Evolutionary conservation across 2,113 vertebrate species (phyloP).

Genomic region (Phodopus roborovskii): DNA sequence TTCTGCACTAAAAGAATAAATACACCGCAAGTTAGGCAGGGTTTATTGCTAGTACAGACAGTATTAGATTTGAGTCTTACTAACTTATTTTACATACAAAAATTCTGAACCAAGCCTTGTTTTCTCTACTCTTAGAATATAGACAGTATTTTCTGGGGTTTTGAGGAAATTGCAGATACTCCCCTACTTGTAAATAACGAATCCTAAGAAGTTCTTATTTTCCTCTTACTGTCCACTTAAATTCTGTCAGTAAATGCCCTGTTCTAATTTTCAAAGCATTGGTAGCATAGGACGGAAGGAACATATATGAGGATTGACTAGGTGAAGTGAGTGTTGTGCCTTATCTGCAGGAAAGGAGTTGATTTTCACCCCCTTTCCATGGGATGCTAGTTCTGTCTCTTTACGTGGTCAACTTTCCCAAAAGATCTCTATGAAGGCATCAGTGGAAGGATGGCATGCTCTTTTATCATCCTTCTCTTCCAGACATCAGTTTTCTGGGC

Average conservation of each 20-base stretch:
- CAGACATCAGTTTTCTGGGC: neutral
- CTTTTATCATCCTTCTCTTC: neutral
- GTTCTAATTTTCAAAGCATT: neutral
- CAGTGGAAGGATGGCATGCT: neutral
- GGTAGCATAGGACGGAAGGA: neutral
- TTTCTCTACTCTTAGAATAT: conserved; percentile 21
- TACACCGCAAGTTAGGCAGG: conserved; percentile 21
- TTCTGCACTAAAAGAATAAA: neutral
- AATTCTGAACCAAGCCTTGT: conserved; percentile 24
- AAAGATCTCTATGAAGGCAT: neutral
- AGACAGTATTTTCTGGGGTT: conserved; percentile 7
- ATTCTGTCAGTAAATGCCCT: neutral
- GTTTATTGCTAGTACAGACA: conserved; percentile 6
- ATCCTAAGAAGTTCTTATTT: conserved; percentile 27
- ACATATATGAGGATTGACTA: neutral
- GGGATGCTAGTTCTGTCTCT: neutral
- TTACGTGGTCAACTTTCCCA: neutral
- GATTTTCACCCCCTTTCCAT: neutral
- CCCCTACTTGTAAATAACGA: neutral
- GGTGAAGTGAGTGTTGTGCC: neutral
- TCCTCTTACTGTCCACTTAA: neutral
- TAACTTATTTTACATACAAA: conserved; percentile 1
- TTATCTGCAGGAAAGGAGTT: neutral
- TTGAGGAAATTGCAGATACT: neutral
- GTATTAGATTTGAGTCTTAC: conserved; percentile 42